Conservation (phyloP, 2,888 invertebrate species). For the Minunthozetes semirufus region DNA sequence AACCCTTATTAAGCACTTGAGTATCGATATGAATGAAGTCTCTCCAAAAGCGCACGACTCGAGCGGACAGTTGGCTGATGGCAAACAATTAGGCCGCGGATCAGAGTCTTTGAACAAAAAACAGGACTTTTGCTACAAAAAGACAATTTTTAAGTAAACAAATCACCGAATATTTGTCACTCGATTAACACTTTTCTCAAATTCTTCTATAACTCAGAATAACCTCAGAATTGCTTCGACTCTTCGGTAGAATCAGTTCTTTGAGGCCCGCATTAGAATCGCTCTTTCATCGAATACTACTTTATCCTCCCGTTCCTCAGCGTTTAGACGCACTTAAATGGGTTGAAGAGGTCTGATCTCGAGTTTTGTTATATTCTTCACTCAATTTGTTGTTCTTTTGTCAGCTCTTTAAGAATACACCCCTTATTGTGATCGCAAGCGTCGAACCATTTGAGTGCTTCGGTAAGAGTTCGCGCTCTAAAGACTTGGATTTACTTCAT, state of each 20-base stretch:
- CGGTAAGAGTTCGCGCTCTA: not conserved
- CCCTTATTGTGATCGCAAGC: conserved; percentile 50
- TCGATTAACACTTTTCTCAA: not conserved
- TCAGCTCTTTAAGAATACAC: conserved; percentile 65
- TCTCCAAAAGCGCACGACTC: not conserved
- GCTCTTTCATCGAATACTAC: conserved; percentile 81
- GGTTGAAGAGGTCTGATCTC: conserved; percentile 59
- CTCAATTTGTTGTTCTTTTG: not conserved
- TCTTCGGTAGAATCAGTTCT: conserved; percentile 73
- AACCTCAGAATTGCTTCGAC: conserved; percentile 74
- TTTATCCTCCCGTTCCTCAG: conserved; percentile 77
- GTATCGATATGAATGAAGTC: not conserved
- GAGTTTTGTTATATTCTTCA: not conserved
- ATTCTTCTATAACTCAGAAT: conserved; percentile 57
- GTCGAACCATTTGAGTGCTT: conserved; percentile 14
- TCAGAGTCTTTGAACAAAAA: not conserved
- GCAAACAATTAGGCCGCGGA: conserved; percentile 8
- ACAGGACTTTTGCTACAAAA: not conserved
- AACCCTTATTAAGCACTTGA: not conserved
- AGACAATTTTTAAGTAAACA: conserved; percentile 6
- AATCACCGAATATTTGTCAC: not conserved
- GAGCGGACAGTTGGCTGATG: not conserved
- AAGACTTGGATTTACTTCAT: conserved; percentile 47
- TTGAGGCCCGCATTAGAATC: conserved; percentile 84
- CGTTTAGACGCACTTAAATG: conserved; percentile 76